Evolutionary conservation across 2,797 vertebrate genomes (phyloP).

Genomic region (Pitangus sulphuratus): DNA sequence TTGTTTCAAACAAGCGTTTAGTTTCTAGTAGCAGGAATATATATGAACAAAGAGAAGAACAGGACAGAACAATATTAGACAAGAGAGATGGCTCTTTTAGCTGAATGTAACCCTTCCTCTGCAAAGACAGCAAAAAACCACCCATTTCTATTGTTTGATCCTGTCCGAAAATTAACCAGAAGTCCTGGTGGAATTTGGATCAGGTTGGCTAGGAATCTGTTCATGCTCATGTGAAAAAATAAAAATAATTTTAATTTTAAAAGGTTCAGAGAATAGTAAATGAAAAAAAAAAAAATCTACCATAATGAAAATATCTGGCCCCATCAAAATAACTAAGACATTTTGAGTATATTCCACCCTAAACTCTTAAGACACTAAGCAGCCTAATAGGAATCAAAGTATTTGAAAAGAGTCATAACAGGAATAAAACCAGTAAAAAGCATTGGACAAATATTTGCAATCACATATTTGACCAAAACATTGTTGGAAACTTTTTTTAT

Average conservation of each 20-base stretch:
- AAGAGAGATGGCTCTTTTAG: background rate
- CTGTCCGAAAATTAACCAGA: background rate
- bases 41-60: background rate
- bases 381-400: background rate
- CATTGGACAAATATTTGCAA: background rate
- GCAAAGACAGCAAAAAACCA: background rate
- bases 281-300: background rate
- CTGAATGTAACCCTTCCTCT: background rate
- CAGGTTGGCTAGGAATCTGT: rapidly evolving
- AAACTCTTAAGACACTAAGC: background rate
- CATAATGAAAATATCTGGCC: background rate
- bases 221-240: background rate
- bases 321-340: background rate
- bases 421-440: background rate
- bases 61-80: background rate
- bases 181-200: background rate
- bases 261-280: background rate
- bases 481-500: background rate
- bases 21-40: background rate
- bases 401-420: background rate
- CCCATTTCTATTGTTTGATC: background rate
- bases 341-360: background rate
- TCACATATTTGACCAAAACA: background rate
- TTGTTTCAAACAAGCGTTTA: constrained; percentile 13
- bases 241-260: background rate